Evolutionary conservation across 2,888 invertebrate genomes (phyloP), one percentile per base, ranked within the genome.

Genomic region (Gisinianus flammeolus): DNA sequence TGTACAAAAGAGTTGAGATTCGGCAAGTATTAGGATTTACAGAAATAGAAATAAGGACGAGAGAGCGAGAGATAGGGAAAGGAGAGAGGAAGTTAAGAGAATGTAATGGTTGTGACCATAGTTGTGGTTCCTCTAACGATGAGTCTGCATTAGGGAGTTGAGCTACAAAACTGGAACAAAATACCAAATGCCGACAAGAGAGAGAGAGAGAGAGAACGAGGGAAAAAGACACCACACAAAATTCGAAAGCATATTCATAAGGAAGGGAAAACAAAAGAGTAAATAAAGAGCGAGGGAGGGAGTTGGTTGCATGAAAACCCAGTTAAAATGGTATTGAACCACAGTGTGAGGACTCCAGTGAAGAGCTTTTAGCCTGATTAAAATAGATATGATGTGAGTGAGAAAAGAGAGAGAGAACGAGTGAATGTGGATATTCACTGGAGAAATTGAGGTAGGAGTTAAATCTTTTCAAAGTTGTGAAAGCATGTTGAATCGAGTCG

Each of bases 361-460:
- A 3, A 2, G 67, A 44, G 68, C 68, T 68, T 68, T 68, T 68
- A 68, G 68, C 44, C 35, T 68, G 68, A 68, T 68, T 68, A 68
- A 68, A 68, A 68, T 68, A 68, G 22, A 68, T 68, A 44, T 68
- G 68, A 68, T 68, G 26, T 26, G 33, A 67, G 52, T 16, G 52
- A n/a, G 33, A 28, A n/a, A 2, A 8, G 67, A 67, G 66, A 33
- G 31, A 22, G 67, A n/a, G 67, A 19, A 22, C 24, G 58, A 22
- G n/a, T 19, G 58, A 22, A 5, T 26, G 66, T 28, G 26, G 16
- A 35, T 44, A 35, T 68, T 22, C 26, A 24, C 33, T 24, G 22
- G 68, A 35, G 44, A 68, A 68, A 22, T 68, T 35, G 44, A 68
- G 68, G 44, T 68, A 68, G 22, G 10, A 22, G 62, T 62, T 62